Percentiles rank a stretch among this genome's conserved stretches.
phyloP scores from a whole-genome alignment of 2,797 vertebrate genomes.

The Myotis daubentonii region DNA sequence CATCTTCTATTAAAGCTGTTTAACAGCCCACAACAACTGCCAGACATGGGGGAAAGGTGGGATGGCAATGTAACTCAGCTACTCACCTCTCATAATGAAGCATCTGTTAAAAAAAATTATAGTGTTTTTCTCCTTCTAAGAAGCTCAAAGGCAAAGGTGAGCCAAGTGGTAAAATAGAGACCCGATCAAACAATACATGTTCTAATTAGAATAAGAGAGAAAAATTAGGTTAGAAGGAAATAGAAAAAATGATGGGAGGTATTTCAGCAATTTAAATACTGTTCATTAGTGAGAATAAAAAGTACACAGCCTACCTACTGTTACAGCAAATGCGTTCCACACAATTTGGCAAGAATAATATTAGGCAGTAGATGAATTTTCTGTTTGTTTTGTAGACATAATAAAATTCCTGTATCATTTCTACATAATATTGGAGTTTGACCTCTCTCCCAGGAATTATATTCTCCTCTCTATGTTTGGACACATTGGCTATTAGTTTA shows the following conservation, averaged over 20 bases:
- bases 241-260: conserved; percentile 7
- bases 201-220: neutral
- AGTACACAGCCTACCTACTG: conserved; percentile 26
- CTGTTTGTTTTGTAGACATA: conserved; percentile 57
- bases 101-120: conserved; percentile 53
- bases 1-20: conserved; percentile 64
- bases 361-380: conserved; percentile 48
- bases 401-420: conserved; percentile 29
- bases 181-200: neutral
- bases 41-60: conserved; percentile 52
- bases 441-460: conserved; percentile 15
- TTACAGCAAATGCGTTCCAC: conserved; percentile 60
- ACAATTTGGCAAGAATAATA: conserved; percentile 59
- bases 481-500: neutral
- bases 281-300: conserved; percentile 40
- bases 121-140: neutral
- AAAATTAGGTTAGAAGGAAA: conserved; percentile 11
- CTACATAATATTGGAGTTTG: neutral
- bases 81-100: conserved; percentile 37
- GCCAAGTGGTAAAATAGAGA: neutral
- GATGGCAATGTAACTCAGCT: conserved; percentile 1
- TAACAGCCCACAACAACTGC: conserved; percentile 52
- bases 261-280: conserved; percentile 51
- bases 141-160: neutral
- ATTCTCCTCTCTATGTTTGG: neutral